phyloP scores from a whole-genome alignment of 1,140 invertebrate genomes.

The Pantala flavescens region DNA sequence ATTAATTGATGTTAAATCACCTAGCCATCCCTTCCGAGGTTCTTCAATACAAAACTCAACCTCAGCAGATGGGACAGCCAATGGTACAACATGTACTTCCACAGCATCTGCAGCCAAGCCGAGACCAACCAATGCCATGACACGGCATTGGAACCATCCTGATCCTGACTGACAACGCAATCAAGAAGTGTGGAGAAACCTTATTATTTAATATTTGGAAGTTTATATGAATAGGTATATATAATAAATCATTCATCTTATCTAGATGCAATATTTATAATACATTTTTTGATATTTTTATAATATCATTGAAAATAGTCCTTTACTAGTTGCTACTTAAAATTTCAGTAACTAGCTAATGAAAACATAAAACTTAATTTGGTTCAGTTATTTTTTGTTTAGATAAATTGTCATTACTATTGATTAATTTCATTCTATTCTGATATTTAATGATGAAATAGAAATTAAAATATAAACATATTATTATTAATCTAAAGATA shows the following conservation, averaged over 20 bases:
- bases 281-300: background rate
- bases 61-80: slow-evolving; percentile 65
- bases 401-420: too few species aligned
- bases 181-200: background rate
- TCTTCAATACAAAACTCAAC: slow-evolving; percentile 64
- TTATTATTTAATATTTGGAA: too few species aligned
- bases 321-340: too few species aligned
- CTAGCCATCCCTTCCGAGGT: slow-evolving; percentile 64
- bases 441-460: too few species aligned
- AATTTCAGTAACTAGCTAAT: too few species aligned
- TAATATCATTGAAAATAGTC: too few species aligned
- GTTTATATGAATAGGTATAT: background rate
- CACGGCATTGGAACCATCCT: slow-evolving; percentile 56
- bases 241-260: background rate
- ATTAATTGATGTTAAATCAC: slow-evolving; percentile 36
- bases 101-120: slow-evolving; percentile 63
- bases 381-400: too few species aligned
- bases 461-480: too few species aligned
- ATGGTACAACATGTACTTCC: slow-evolving; percentile 62
- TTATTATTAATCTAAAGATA: too few species aligned
- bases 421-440: too few species aligned
- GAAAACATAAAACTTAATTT: too few species aligned
- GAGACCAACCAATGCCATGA: slow-evolving; percentile 53
- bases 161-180: slow-evolving; percentile 47
- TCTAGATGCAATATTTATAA: background rate